These are phyloP conservation scores for Trissoscelio sp. DNA, from an alignment of 2,888 invertebrate species.

Conservation along the genomic window DNA sequence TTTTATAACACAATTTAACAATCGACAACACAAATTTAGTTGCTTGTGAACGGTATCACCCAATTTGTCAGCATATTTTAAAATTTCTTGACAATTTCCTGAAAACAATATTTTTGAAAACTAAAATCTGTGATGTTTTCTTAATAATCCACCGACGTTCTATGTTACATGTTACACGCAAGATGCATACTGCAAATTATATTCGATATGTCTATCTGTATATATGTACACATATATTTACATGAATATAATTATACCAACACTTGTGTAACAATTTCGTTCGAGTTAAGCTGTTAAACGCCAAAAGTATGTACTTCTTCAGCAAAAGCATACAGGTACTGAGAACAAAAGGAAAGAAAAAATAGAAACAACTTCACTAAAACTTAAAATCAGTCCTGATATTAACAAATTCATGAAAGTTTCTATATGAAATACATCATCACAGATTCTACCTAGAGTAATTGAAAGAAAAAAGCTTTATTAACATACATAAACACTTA, in stretches of 20 bases:
- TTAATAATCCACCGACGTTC: constrained; percentile 52
- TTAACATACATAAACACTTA: constrained; percentile 39
- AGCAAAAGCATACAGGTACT: not conserved
- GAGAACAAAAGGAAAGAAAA: not conserved
- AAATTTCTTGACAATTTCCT: constrained; percentile 60
- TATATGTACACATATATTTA: constrained; percentile 59
- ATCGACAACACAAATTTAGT: not conserved
- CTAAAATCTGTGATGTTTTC: constrained; percentile 67
- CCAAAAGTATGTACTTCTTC: constrained; percentile 29
- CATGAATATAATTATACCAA: constrained; percentile 33
- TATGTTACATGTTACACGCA: constrained; percentile 61
- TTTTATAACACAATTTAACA: not conserved
- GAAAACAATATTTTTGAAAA: constrained; percentile 55
- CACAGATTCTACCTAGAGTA: constrained; percentile 61
- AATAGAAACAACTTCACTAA: not conserved
- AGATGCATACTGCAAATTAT: constrained; percentile 58
- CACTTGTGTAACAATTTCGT: constrained; percentile 41
- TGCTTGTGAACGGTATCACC: not conserved
- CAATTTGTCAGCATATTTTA: constrained; percentile 42
- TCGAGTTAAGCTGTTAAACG: constrained; percentile 33
- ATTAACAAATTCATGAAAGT: constrained; percentile 41
- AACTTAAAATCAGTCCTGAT: constrained; percentile 11
- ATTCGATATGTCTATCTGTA: constrained; percentile 60
- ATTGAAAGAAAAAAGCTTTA: constrained; percentile 32
- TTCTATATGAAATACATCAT: constrained; percentile 50